Base-by-base conservation (phyloP, 1,140 invertebrate species). In the Trichomalopsis sarcophagae region DNA sequence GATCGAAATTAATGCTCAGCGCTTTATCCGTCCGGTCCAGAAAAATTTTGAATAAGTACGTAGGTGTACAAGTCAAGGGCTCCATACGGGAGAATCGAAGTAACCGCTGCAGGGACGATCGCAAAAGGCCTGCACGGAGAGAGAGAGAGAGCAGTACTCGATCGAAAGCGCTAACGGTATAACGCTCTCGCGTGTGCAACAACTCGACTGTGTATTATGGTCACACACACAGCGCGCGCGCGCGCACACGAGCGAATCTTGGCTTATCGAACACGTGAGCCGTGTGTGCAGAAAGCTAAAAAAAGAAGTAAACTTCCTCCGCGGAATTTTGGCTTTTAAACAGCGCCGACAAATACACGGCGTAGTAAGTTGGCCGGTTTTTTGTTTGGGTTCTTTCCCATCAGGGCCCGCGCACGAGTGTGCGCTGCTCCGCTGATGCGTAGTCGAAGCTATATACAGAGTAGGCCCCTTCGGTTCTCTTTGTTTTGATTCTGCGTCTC, bases 401-500 rank as follows among this genome's bases (percentile, higher is more conserved):
- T 68, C 21, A 5, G 23, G 73, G 75, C 74, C 33, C 75, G 10
- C 75, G 10, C 23, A 30, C 1, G 27, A 27, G 17, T 50, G 6
- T 36, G 36, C 3, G 0, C 33, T 36, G 5, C 74, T 7, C 23
- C 33, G 33, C 33, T 36, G 5, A 62, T 7, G 3, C 23, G 44
- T 6, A 40, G n/a, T 13, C 30, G 9, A 10, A 74, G 27, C 27
- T 13, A 30, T 66, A 14, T 21, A 33, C 13, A 27, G 27, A 27
- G 27, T 27, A 66, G 73, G 55, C 50, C 81, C 74, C 55, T 76
- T 66, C 44, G 4, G 33, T 36, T 21, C 81, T 84, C 82, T 84
- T 84, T 84, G 75, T 84, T 84, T 84, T 84, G 82, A 84, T 84
- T 76, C 47, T 84, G 62, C 10, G 40, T 47, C 82, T 79, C 73